Percentiles rank a stretch among this genome's conserved stretches.
phyloP scores from a whole-genome alignment of 37 sponge, comb jelly and placozoan genomes.

The Crambe crambe region DNA sequence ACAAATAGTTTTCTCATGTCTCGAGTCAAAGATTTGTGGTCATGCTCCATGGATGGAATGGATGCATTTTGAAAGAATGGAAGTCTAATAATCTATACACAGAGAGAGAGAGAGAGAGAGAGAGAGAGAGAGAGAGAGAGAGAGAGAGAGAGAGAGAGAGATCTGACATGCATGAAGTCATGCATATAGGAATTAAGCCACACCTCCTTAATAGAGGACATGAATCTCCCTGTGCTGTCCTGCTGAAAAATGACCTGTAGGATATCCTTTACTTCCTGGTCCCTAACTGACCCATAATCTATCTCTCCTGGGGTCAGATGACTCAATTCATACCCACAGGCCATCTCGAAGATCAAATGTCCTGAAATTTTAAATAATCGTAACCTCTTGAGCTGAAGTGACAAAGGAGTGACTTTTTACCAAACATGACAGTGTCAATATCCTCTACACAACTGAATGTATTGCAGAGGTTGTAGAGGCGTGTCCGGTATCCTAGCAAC shows the following conservation, averaged over 20 bases:
- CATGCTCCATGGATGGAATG: background rate
- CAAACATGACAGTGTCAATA: slow-evolving; percentile 58
- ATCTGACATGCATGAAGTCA: too few relatives aligned
- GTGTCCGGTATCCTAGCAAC: slow-evolving; percentile 54
- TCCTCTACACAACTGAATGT: background rate
- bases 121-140: background rate
- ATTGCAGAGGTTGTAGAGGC: slow-evolving; percentile 21
- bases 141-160: background rate
- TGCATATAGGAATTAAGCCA: background rate
- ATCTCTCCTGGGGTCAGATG: slow-evolving; percentile 12
- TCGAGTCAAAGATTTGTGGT: background rate
- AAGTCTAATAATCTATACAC: background rate
- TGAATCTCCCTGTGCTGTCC: background rate
- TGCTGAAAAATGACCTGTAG: slow-evolving; percentile 34
- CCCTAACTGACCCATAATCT: slow-evolving; percentile 19
- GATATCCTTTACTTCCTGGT: background rate
- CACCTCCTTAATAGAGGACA: slow-evolving; percentile 10
- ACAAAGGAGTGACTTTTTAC: slow-evolving; percentile 12
- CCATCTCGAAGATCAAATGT: slow-evolving; percentile 65
- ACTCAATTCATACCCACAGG: slow-evolving; percentile 54
- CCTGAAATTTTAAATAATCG: slow-evolving; percentile 20
- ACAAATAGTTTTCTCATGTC: background rate
- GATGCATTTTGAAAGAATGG: background rate
- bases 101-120: background rate
- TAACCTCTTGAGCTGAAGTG: background rate